Evolutionary conservation across 2,113 vertebrate genomes (phyloP).

Genomic region (Pluvialis apricaria): DNA sequence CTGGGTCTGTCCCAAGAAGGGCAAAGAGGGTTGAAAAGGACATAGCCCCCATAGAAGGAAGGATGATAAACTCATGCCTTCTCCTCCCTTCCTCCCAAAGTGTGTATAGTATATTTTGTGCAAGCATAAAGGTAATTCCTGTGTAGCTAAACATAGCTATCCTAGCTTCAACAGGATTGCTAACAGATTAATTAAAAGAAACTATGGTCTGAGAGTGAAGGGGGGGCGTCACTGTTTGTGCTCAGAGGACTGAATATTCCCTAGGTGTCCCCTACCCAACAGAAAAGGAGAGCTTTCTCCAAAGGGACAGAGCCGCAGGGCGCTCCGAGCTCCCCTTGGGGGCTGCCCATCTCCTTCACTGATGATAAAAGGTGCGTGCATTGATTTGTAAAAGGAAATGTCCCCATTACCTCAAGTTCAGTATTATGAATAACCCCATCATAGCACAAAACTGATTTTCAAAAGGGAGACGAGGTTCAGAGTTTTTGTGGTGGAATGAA

Average conservation of each 20-base stretch:
- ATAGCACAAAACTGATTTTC: neutral
- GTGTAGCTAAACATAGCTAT: neutral
- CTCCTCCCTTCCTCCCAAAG: neutral
- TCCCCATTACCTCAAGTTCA: neutral
- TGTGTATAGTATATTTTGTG: neutral
- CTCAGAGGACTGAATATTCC: neutral
- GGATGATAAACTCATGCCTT: neutral
- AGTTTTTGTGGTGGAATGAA: neutral
- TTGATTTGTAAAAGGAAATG: neutral
- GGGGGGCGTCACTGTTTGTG: neutral
- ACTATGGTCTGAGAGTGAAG: fast-evolving
- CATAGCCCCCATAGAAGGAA: neutral
- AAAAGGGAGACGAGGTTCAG: neutral
- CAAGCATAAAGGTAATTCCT: neutral
- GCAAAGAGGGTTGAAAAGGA: neutral
- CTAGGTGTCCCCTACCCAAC: neutral
- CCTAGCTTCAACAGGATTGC: neutral
- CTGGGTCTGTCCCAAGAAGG: neutral
- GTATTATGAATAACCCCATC: neutral
- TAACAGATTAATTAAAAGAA: neutral
- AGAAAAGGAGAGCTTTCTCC: neutral
- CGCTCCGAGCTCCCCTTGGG: too few species aligned
- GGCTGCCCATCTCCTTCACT: neutral
- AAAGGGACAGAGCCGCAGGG: neutral
- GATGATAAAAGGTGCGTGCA: neutral